Evolutionary conservation across 1,140 invertebrate genomes (phyloP), one percentile per base, ranked within the genome.

Genomic region (Venustaconcha ellipsiformis): DNA sequence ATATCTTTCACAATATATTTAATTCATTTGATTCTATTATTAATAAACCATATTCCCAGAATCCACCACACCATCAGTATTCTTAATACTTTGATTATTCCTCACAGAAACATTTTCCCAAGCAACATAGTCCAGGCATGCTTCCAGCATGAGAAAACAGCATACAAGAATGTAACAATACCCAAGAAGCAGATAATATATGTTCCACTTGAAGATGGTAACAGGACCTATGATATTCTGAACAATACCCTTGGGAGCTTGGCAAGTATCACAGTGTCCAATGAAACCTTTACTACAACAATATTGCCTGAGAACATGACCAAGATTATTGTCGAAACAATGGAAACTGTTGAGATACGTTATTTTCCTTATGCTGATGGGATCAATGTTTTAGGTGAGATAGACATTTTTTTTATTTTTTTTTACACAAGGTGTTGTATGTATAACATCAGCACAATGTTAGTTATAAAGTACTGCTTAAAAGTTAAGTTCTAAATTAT

Each of bases 41-140:
- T 48, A 48, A 48, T 48, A 6, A 0, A 48, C 37, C 37, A 48
- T 48, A 48, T 48, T 48, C 37, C 4, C 37, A 48, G 37, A 48
- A 48, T 48, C 37, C 37, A 48, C 37, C 37, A 48, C 6, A 11
- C 37, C 37, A 48, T 48, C 37, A 48, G 37, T 48, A 48, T 48
- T 48, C 37, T 11, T 37, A n/a, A 18, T 26, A 62, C 18, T 4
- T 14, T 30, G 67, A 70, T 48, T 74, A 70, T 80, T 59, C 84
- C 93, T 93, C 76, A 91, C 96, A 96, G 89, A 98, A 98, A 86
- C 92, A 92, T 98, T 84, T 97, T 98, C 86, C 96, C 96, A 18
- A 94, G 95, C 64, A 98, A 98, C 91, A 92, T 98, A 57, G 92
- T 96, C 59, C 94, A 97, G 90, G 95, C 96, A 0, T 94, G 94